phyloP scores from a whole-genome alignment of 2,797 vertebrate species.

The Catamblyrhynchus diadema region DNA sequence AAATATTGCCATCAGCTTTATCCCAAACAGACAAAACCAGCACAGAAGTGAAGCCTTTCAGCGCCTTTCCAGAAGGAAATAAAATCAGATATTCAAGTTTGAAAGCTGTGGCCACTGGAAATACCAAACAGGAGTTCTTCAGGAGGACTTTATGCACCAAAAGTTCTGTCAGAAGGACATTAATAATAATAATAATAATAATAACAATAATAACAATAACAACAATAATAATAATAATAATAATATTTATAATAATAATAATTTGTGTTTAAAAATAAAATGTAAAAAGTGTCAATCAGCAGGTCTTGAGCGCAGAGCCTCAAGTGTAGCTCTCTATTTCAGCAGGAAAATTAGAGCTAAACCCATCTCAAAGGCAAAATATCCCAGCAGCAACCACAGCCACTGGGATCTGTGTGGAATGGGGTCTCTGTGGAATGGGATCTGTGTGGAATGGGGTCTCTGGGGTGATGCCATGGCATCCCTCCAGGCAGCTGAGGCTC shows the following conservation, averaged over 20 bases:
- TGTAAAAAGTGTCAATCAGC: accelerated
- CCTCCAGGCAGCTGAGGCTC: neutral
- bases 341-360: neutral
- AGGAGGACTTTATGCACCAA: neutral
- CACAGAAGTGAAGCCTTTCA: neutral
- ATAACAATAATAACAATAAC: neutral
- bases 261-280: neutral
- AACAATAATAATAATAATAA: too few species aligned
- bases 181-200: neutral
- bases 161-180: neutral
- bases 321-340: neutral
- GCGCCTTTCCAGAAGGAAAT: neutral
- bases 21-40: neutral
- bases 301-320: neutral
- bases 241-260: neutral
- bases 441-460: neutral
- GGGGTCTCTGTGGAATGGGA: too few species aligned
- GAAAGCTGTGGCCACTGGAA: neutral
- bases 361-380: neutral
- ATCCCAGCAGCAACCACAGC: neutral
- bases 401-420: neutral
- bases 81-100: neutral
- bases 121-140: neutral
- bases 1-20: neutral
- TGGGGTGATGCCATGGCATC: too few species aligned